Conservation (phyloP, 2,888 invertebrate genomes). For the Pandemis heparana region DNA sequence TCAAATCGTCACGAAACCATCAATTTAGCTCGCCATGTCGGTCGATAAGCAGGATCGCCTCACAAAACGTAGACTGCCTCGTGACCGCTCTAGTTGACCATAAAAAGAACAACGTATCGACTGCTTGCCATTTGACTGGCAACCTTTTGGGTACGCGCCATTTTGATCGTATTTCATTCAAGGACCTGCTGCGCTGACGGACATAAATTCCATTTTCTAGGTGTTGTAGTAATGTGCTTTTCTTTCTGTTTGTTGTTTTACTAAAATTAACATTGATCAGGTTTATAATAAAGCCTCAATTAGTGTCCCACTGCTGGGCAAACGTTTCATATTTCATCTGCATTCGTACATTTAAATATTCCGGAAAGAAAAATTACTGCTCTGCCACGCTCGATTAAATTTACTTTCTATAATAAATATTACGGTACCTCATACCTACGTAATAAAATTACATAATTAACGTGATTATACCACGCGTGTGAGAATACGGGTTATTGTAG, state of each 20-base stretch:
- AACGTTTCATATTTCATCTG: too few species aligned
- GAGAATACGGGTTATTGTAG: conserved; percentile 20
- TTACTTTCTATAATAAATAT: conserved; percentile 37
- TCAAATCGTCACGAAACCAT: conserved; percentile 1
- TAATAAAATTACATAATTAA: conserved; percentile 34
- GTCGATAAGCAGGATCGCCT: conserved; percentile 25
- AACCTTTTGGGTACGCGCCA: background rate
- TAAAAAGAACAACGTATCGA: conserved; percentile 56
- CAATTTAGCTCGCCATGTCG: conserved; percentile 6
- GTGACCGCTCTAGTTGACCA: conserved; percentile 59
- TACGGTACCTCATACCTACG: conserved; percentile 25
- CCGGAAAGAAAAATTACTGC: background rate
- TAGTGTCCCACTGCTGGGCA: too few species aligned
- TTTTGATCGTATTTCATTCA: background rate
- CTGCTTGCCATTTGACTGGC: conserved; percentile 35
- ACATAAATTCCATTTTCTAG: conserved; percentile 14
- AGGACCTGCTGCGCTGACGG: conserved; percentile 27
- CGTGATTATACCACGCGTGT: conserved; percentile 15
- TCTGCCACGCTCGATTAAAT: conserved; percentile 27
- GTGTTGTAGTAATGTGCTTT: too few species aligned
- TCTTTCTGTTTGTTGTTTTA: too few species aligned
- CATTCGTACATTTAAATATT: background rate
- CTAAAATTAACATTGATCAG: too few species aligned
- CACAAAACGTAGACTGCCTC: conserved; percentile 45
- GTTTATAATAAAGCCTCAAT: too few species aligned